These are phyloP conservation scores for Oxycera nigricornis DNA, from an alignment of 2,888 invertebrate genomes.

Conservation along the genomic window DNA sequence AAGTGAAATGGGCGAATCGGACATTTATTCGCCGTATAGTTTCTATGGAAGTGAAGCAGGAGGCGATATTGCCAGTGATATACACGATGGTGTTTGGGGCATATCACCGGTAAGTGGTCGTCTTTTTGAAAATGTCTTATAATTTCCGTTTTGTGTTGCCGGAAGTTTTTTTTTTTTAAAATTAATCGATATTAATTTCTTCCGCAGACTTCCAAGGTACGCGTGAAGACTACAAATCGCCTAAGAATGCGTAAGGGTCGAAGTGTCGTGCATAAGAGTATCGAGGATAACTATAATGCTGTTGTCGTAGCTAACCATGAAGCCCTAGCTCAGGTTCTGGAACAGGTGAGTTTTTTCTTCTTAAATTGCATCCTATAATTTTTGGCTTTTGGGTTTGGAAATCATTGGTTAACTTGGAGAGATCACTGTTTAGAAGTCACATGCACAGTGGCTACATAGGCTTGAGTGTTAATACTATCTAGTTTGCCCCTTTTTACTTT, in stretches of 20 bases:
- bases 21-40: slow-evolving; percentile 83
- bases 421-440: too few relatives aligned
- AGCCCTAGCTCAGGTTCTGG: slow-evolving; percentile 85
- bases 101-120: slow-evolving; percentile 56
- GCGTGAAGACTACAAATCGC: slow-evolving; percentile 66
- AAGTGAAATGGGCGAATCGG: slow-evolving; percentile 81
- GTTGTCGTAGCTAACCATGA: slow-evolving; percentile 90
- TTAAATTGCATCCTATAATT: too few relatives aligned
- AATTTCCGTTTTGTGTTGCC: neutral
- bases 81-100: slow-evolving; percentile 61
- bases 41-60: slow-evolving; percentile 71
- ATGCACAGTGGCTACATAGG: too few relatives aligned
- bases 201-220: slow-evolving; percentile 55
- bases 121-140: neutral
- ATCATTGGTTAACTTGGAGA: too few relatives aligned
- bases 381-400: too few relatives aligned
- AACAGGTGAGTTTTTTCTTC: slow-evolving; percentile 74
- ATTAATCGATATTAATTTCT: slow-evolving; percentile 21
- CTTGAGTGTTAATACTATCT: too few relatives aligned
- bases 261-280: slow-evolving; percentile 82
- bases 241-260: slow-evolving; percentile 80
- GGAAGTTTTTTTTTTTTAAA: neutral
- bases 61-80: slow-evolving; percentile 60
- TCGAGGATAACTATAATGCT: slow-evolving; percentile 90
- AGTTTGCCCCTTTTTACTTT: too few relatives aligned